phyloP scores from a whole-genome alignment of 2,888 invertebrate species.

The Furcula furcula region DNA sequence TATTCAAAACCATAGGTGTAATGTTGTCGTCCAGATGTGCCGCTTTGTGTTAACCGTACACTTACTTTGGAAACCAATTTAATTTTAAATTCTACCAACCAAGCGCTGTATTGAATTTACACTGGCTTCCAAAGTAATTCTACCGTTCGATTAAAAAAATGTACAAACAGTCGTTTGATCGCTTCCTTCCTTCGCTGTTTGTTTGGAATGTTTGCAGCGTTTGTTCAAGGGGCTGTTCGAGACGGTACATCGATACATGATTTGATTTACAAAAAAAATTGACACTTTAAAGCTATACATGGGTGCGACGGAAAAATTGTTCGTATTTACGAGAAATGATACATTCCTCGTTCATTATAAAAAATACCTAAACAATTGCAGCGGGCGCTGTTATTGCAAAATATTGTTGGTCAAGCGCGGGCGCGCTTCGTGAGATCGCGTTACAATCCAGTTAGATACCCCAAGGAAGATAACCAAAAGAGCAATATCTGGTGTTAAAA shows the following conservation, averaged over 20 bases:
- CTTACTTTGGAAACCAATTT: no score
- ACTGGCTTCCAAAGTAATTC: no score
- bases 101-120: no score
- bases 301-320: conserved; percentile 17
- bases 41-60: conserved; percentile 14
- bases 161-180: conserved; percentile 31
- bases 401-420: conserved; percentile 15
- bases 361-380: conserved; percentile 25
- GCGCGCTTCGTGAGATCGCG: conserved; percentile 46
- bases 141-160: conserved; percentile 22
- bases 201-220: conserved; percentile 66
- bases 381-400: conserved; percentile 21
- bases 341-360: conserved; percentile 18
- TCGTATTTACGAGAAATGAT: conserved; percentile 12
- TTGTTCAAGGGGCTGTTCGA: conserved; percentile 52
- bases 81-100: no score
- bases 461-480: conserved; percentile 13
- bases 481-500: no score
- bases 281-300: conserved; percentile 42
- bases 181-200: conserved; percentile 34
- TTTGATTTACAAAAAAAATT: conserved; percentile 34
- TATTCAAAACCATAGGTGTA: conserved; percentile 15
- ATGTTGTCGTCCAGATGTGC: conserved; percentile 9
- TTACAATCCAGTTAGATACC: conserved; percentile 34
- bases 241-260: conserved; percentile 34